phyloP scores from a whole-genome alignment of 2,797 vertebrate genomes.

The Okamejei kenojei region DNA sequence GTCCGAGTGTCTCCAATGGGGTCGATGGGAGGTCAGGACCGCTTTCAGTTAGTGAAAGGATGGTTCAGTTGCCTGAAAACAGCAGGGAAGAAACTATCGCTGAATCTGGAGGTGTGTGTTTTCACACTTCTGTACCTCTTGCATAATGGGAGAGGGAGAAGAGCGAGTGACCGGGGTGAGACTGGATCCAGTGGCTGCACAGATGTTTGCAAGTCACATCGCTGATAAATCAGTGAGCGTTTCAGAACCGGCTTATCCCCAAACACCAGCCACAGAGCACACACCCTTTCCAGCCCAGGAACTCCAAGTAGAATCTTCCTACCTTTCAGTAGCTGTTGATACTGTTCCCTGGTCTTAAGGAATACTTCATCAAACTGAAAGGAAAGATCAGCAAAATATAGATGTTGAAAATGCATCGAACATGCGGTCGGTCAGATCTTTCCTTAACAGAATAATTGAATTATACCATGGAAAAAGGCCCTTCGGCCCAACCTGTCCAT shows the following conservation, averaged over 20 bases:
- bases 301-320: conserved; percentile 42
- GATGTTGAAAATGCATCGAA: neutral
- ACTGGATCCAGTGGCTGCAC: neutral
- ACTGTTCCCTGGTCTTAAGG: conserved; percentile 65
- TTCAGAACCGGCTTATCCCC: neutral
- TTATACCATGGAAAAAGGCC: too few relatives aligned
- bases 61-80: too few relatives aligned
- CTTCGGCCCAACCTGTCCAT: too few relatives aligned
- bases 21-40: too few relatives aligned
- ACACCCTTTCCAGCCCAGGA: neutral
- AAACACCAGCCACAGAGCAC: neutral
- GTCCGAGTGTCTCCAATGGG: too few relatives aligned
- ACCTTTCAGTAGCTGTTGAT: conserved; percentile 66
- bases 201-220: neutral
- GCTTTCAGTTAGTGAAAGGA: too few relatives aligned
- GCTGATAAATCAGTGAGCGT: neutral
- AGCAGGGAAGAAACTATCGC: too few relatives aligned
- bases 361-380: conserved; percentile 74
- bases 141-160: too few relatives aligned
- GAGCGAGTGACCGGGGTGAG: too few relatives aligned
- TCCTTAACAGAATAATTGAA: too few relatives aligned
- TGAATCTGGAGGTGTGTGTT: too few relatives aligned
- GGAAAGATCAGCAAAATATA: conserved; percentile 29
- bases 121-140: too few relatives aligned
- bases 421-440: neutral